Evolutionary conservation across 2,113 vertebrate genomes (phyloP).

Genomic region (Xiphophorus couchianus): DNA sequence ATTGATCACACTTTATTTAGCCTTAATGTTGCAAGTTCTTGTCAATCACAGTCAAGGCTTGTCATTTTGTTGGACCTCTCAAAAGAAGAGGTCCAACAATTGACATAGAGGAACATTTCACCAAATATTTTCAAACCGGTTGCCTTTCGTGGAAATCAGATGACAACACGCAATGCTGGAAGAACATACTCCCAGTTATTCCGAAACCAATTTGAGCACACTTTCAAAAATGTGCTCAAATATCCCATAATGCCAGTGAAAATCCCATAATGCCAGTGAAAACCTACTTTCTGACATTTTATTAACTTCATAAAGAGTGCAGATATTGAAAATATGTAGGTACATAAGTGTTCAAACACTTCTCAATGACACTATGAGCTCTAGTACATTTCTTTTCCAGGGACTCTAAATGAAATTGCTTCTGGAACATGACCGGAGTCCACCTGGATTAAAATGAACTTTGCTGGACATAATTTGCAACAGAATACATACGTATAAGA

Average conservation of each 20-base stretch:
- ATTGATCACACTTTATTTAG: constrained; percentile 66
- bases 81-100: neutral
- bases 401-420: neutral
- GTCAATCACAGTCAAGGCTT: constrained; percentile 25
- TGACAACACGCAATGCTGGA: too few relatives aligned
- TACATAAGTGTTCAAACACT: too few relatives aligned
- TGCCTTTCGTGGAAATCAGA: too few relatives aligned
- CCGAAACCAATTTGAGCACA: neutral
- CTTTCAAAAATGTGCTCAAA: neutral
- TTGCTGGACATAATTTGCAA: neutral
- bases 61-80: constrained; percentile 25
- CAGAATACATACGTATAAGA: neutral
- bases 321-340: neutral
- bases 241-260: too few relatives aligned
- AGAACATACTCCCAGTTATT: neutral
- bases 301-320: neutral
- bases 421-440: neutral
- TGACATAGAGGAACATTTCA: neutral
- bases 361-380: too few relatives aligned
- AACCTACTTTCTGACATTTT: neutral
- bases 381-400: neutral
- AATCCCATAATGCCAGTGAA: too few relatives aligned
- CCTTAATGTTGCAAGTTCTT: constrained; percentile 39
- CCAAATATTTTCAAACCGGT: neutral
- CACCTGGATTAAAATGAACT: neutral